Evolutionary conservation across 2,888 invertebrate species (phyloP).

Genomic region (Chaitophorus viminalis): DNA sequence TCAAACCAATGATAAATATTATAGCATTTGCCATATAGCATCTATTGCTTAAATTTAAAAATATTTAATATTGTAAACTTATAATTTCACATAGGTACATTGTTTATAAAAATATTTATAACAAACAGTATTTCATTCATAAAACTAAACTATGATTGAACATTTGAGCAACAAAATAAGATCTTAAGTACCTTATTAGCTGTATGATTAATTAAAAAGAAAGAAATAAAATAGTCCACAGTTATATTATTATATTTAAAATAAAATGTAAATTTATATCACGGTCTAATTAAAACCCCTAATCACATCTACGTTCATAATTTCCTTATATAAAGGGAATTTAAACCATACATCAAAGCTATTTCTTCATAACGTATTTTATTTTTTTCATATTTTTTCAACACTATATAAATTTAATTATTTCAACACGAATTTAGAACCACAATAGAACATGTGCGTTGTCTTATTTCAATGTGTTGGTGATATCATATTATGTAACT

Average conservation of each 20-base stretch:
- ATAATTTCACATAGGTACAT: no score
- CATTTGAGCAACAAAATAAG: neutral
- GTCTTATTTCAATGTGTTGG: neutral
- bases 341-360: neutral
- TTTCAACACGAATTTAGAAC: neutral
- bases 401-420: neutral
- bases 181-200: neutral
- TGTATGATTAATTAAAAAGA: neutral
- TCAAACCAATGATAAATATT: no score
- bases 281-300: no score
- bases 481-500: no score
- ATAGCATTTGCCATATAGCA: no score
- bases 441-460: neutral
- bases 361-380: neutral
- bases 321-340: neutral
- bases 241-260: neutral
- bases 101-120: no score
- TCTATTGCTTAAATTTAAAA: no score
- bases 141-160: no score
- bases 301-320: neutral
- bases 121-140: no score
- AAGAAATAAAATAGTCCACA: neutral
- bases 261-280: no score
- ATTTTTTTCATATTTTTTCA: neutral
- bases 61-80: no score